phyloP scores from a whole-genome alignment of 1,140 invertebrate genomes.

The Caenorhabditis remanei region DNA sequence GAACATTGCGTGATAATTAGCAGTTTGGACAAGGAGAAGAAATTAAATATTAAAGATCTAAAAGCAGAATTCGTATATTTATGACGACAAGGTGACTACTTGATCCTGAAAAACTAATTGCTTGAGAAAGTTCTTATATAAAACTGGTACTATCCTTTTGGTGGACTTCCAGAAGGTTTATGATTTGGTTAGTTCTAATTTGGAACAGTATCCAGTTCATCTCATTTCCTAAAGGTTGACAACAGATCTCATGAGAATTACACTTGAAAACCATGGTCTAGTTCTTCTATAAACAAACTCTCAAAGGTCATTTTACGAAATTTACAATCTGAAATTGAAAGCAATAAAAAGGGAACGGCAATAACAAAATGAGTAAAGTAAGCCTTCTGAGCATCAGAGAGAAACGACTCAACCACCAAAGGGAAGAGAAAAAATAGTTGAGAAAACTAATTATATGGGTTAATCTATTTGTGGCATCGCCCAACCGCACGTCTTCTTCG shows the following conservation, averaged over 20 bases:
- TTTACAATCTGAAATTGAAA: neutral
- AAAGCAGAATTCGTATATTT: neutral
- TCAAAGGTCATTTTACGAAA: neutral
- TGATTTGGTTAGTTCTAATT: too few relatives aligned
- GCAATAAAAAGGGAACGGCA: constrained; percentile 19
- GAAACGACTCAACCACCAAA: constrained; percentile 7
- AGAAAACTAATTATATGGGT: constrained; percentile 53
- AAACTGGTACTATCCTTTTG: too few relatives aligned
- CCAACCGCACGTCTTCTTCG: constrained; percentile 44
- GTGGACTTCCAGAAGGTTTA: too few relatives aligned
- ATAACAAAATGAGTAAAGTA: constrained; percentile 9
- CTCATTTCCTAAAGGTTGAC: too few relatives aligned
- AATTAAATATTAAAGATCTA: constrained; percentile 29
- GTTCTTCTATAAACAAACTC: too few relatives aligned
- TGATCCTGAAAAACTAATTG: too few relatives aligned
- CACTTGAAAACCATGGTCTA: too few relatives aligned
- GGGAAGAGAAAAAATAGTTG: constrained; percentile 17
- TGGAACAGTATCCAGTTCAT: too few relatives aligned
- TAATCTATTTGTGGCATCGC: constrained; percentile 51
- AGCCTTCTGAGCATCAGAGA: neutral
- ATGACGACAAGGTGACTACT: too few relatives aligned
- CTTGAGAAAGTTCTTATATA: neutral
- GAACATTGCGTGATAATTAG: constrained; percentile 6
- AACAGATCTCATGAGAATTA: too few relatives aligned
- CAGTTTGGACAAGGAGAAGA: neutral